phyloP scores from a whole-genome alignment of 1,140 invertebrate genomes.

The Holcopasites calliopsidis region DNA sequence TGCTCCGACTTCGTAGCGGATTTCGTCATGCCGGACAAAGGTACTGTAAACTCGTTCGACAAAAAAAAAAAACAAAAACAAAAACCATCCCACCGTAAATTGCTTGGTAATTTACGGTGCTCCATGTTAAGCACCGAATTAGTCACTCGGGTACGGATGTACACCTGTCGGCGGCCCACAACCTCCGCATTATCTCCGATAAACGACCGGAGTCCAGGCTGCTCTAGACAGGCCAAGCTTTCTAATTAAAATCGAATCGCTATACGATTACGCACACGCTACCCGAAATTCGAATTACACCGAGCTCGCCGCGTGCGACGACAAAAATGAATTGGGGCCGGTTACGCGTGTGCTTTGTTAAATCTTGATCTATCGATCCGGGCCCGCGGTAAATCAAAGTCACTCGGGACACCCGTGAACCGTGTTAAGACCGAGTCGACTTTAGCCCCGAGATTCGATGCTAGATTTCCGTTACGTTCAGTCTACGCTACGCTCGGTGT shows the following conservation, averaged over 20 bases:
- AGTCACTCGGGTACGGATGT: neutral
- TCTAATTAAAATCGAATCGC: neutral
- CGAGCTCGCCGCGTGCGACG: neutral
- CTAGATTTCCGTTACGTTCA: neutral
- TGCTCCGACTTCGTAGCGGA: neutral
- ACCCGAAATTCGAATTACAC: neutral
- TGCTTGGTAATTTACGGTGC: neutral
- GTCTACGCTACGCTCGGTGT: slow-evolving; percentile 10
- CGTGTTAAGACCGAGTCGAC: no score
- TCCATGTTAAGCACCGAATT: neutral
- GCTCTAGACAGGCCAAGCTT: neutral
- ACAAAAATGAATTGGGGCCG: neutral
- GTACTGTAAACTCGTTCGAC: no score
- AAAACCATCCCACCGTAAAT: no score
- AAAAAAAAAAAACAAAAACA: neutral
- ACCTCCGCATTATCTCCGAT: neutral
- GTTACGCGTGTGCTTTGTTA: neutral
- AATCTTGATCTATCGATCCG: neutral
- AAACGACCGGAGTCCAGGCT: neutral
- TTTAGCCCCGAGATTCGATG: neutral
- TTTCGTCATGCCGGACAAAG: neutral
- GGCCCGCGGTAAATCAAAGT: neutral
- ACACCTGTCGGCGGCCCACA: neutral
- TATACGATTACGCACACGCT: neutral
- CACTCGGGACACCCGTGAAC: no score